phyloP scores from a whole-genome alignment of 2,888 invertebrate genomes.

The Patella ulyssiponensis region DNA sequence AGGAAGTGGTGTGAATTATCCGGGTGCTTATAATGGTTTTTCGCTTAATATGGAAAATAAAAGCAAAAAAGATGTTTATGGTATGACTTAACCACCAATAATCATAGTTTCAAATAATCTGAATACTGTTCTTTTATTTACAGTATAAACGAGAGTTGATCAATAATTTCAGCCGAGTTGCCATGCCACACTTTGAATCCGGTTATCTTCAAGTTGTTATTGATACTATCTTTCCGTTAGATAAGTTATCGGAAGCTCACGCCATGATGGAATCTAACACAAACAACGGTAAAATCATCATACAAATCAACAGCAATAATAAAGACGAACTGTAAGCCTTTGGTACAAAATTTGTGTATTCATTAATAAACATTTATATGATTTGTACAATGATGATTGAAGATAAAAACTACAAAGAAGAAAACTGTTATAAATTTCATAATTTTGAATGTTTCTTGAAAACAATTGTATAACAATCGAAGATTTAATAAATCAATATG shows the following conservation, averaged over 20 bases:
- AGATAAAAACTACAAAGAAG: too few species aligned
- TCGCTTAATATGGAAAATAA: neutral
- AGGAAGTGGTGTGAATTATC: neutral
- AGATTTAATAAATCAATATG: too few species aligned
- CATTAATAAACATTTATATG: too few species aligned
- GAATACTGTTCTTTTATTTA: constrained; percentile 26
- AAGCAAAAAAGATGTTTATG: neutral
- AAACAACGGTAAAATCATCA: constrained; percentile 69
- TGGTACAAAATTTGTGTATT: too few species aligned
- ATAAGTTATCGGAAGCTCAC: constrained; percentile 66
- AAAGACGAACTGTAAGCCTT: constrained; percentile 41
- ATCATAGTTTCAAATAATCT: neutral
- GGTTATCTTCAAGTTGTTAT: constrained; percentile 63
- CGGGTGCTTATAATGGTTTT: neutral
- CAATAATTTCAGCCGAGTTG: constrained; percentile 53
- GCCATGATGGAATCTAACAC: constrained; percentile 65
- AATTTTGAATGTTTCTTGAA: too few species aligned
- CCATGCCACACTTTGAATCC: constrained; percentile 57
- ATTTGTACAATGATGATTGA: too few species aligned
- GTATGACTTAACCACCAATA: neutral
- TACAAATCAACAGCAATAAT: constrained; percentile 50
- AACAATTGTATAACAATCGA: too few species aligned
- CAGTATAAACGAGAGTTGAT: constrained; percentile 70
- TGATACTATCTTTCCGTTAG: constrained; percentile 59
- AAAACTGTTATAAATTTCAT: too few species aligned